A percentile compares a stretch with the other conserved stretches of the same genome.
Evolutionary conservation across 2,113 vertebrate species (phyloP).

Genomic region (Lampris megalopsis): DNA sequence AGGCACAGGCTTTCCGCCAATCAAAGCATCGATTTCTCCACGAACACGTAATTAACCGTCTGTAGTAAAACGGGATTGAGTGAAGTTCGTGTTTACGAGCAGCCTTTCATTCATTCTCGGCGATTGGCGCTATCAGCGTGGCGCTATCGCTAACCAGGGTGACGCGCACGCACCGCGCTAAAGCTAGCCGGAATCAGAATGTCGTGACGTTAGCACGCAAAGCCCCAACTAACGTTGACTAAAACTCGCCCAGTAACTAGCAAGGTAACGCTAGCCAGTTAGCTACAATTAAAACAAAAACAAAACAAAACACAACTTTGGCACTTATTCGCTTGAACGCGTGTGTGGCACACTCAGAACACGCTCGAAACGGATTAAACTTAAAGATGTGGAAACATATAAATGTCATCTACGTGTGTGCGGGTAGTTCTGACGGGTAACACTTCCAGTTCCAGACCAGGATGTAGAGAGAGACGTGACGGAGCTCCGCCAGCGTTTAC

Average conservation of each 20-base stretch:
- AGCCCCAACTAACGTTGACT: slow-evolving; percentile 43
- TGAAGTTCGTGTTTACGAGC: no score
- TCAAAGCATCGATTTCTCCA: no score
- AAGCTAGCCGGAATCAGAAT: slow-evolving; percentile 27
- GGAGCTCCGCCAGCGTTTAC: slow-evolving; percentile 58
- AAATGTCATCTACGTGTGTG: slow-evolving; percentile 49
- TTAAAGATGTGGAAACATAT: background rate
- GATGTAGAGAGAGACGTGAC: slow-evolving; percentile 65
- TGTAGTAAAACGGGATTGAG: no score
- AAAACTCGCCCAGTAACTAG: slow-evolving; percentile 6
- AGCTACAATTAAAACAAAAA: background rate
- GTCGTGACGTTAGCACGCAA: slow-evolving; percentile 59
- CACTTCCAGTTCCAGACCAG: slow-evolving; percentile 67
- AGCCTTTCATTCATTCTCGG: slow-evolving; percentile 47
- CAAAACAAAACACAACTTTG: no score
- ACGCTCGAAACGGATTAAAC: no score
- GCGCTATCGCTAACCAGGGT: background rate
- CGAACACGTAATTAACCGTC: no score
- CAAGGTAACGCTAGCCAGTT: background rate
- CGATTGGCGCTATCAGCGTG: background rate
- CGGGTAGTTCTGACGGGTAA: slow-evolving; percentile 23
- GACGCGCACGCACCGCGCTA: slow-evolving; percentile 4
- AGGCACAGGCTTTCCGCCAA: no score
- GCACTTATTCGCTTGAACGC: no score
- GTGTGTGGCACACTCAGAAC: no score